These are phyloP conservation scores for Brachionus plicatilis DNA, from an alignment of 1,140 invertebrate species.

Conservation along the genomic window DNA sequence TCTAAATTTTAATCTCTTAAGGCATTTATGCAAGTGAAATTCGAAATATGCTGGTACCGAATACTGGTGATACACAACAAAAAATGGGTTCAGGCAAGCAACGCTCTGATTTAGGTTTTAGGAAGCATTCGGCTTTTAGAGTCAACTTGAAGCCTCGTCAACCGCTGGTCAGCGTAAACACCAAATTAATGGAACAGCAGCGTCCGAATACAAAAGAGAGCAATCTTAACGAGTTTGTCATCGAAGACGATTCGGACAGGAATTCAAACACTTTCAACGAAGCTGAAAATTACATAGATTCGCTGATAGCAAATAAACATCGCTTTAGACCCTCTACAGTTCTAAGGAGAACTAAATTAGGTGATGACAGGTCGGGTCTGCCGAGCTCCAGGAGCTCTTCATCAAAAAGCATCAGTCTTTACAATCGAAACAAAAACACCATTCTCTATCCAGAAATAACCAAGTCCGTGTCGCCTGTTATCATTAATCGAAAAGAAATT, in stretches of 20 bases:
- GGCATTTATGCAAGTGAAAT: slow-evolving; percentile 32
- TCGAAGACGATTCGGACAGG: slow-evolving; percentile 13
- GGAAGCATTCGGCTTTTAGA: slow-evolving; percentile 28
- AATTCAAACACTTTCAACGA: slow-evolving; percentile 4
- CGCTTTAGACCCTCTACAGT: background rate
- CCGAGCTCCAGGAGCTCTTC: background rate
- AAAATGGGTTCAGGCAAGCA: background rate
- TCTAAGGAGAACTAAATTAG: background rate
- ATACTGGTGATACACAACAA: background rate
- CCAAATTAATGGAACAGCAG: slow-evolving; percentile 5
- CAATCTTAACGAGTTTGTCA: background rate
- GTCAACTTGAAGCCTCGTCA: background rate
- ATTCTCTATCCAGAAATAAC: background rate
- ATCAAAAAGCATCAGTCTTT: background rate
- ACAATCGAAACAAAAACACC: slow-evolving; percentile 11
- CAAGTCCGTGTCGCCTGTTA: background rate
- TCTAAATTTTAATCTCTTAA: background rate
- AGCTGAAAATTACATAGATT: background rate
- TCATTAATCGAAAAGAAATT: background rate
- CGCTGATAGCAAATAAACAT: background rate
- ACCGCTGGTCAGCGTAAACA: background rate
- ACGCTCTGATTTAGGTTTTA: background rate
- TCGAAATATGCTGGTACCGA: background rate
- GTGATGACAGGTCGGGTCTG: background rate
- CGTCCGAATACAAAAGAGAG: slow-evolving; percentile 23